A percentile compares a stretch with the other conserved stretches of the same genome.
Evolutionary conservation across 2,113 vertebrate genomes (phyloP).

Genomic region (Trinectes maculatus): DNA sequence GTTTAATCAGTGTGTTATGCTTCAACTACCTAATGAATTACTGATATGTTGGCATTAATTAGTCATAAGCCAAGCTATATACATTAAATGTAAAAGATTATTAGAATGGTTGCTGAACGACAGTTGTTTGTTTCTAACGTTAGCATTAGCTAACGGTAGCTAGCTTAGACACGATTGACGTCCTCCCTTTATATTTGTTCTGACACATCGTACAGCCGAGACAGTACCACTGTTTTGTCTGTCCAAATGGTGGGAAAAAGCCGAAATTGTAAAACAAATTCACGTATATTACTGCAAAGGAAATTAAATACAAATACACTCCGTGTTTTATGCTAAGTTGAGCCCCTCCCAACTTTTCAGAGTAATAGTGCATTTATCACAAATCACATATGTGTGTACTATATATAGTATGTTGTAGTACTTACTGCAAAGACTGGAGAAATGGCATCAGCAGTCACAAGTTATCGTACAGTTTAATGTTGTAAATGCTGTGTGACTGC

Average conservation of each 20-base stretch:
- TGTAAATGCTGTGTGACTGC: too few relatives aligned
- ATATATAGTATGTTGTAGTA: too few relatives aligned
- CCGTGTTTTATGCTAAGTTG: too few relatives aligned
- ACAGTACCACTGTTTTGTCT: background rate
- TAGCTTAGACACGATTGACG: background rate
- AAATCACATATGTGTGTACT: too few relatives aligned
- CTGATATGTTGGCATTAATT: accelerated
- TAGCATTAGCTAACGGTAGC: conserved; percentile 5
- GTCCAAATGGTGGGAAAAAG: too few relatives aligned
- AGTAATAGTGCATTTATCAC: too few relatives aligned
- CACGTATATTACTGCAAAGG: background rate
- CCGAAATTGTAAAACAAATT: background rate
- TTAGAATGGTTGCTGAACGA: background rate
- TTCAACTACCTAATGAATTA: background rate
- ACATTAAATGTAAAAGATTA: background rate
- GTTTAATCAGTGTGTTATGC: background rate
- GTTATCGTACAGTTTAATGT: too few relatives aligned
- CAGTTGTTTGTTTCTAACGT: background rate
- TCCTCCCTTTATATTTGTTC: background rate
- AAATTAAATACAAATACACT: too few relatives aligned
- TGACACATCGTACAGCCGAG: background rate
- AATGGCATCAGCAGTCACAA: too few relatives aligned
- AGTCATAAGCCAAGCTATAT: accelerated
- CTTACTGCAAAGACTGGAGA: too few relatives aligned
- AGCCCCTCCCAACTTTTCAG: too few relatives aligned